phyloP scores from a whole-genome alignment of 2,113 vertebrate species.

The Nothoprocta perdicaria region DNA sequence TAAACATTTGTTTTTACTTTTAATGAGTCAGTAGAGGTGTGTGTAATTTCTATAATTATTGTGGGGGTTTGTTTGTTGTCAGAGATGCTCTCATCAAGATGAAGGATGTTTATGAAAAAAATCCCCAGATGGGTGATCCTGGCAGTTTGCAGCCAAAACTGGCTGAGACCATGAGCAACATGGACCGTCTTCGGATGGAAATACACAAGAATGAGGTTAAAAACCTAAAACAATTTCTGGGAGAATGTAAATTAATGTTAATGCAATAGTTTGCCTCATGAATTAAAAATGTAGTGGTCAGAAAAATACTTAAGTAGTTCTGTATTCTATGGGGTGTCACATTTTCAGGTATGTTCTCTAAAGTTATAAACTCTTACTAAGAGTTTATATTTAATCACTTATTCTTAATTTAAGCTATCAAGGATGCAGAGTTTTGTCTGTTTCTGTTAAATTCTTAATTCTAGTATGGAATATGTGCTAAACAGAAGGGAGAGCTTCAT shows the following conservation, averaged over 20 bases:
- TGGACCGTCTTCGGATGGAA: constrained; percentile 94
- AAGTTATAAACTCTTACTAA: not conserved
- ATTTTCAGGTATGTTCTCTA: not conserved
- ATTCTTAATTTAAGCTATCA: not conserved
- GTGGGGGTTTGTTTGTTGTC: not conserved
- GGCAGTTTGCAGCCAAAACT: constrained; percentile 94
- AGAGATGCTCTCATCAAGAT: constrained; percentile 98
- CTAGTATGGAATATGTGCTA: not conserved
- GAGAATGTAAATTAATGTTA: not conserved
- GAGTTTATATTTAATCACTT: not conserved
- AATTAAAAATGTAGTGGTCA: not conserved
- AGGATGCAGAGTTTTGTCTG: not conserved
- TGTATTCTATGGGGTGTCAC: not conserved
- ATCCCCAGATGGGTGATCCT: constrained; percentile 97
- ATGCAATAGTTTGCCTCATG: not conserved
- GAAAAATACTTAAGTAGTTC: not conserved
- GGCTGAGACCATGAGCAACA: constrained; percentile 95
- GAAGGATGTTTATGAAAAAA: constrained; percentile 99
- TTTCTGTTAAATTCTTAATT: not conserved
- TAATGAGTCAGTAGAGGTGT: not conserved
- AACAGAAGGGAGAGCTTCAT: not conserved
- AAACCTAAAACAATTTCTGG: not conserved
- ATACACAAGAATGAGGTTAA: constrained; percentile 97
- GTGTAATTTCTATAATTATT: not conserved
- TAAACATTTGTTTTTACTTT: not conserved